Percentiles rank a stretch among this genome's conserved stretches.
Conservation (phyloP, 2,797 vertebrate genomes). For the Pseudochromis fuscus region DNA sequence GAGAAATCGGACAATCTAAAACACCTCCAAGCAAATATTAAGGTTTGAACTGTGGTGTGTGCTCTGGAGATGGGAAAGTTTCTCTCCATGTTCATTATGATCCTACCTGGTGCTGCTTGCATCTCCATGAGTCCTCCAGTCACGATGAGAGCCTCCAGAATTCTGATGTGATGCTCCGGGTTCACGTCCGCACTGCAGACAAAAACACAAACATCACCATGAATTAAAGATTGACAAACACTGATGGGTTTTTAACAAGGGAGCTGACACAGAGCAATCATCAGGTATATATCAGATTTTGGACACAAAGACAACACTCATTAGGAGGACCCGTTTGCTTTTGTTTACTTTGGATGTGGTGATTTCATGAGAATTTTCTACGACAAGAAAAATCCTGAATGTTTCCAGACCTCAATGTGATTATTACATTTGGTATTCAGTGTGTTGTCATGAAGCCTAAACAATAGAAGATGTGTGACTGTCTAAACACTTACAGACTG, state of each 20-base stretch:
- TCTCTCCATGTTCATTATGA: too few relatives aligned
- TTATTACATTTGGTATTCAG: not conserved
- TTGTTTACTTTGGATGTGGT: too few relatives aligned
- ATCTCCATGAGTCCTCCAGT: slow-evolving; percentile 80
- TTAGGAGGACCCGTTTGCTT: too few relatives aligned
- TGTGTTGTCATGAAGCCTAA: not conserved
- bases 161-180: slow-evolving; percentile 83
- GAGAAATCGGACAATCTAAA: slow-evolving; percentile 27
- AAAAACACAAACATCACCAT: not conserved
- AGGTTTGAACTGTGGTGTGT: too few relatives aligned
- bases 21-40: too few relatives aligned
- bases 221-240: too few relatives aligned
- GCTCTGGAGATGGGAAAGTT: too few relatives aligned
- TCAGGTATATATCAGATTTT: too few relatives aligned
- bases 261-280: too few relatives aligned
- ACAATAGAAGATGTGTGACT: not conserved
- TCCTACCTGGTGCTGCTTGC: slow-evolving; percentile 86
- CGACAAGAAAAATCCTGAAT: not conserved
- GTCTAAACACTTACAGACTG: slow-evolving; percentile 32
- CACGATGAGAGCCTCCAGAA: slow-evolving; percentile 85
- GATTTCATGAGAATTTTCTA: too few relatives aligned
- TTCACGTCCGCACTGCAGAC: slow-evolving; percentile 78
- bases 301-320: too few relatives aligned
- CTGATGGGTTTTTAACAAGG: too few relatives aligned
- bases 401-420: not conserved